Evolutionary conservation across 2,113 vertebrate genomes (phyloP).

Genomic region (Haplotaxodon microlepis): DNA sequence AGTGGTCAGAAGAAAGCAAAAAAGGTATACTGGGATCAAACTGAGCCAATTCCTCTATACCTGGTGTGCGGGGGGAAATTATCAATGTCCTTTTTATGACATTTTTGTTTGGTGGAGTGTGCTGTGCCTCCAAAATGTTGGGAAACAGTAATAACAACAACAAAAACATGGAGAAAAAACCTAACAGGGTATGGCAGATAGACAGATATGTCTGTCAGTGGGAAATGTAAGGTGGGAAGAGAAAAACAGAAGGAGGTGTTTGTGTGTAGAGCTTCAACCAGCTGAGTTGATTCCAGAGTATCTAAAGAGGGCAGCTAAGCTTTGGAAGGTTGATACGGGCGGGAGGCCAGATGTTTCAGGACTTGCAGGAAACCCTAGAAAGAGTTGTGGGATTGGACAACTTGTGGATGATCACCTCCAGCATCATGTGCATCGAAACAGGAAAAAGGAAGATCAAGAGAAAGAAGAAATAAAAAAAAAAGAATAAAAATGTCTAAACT

Average conservation of each 20-base stretch:
- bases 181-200: neutral
- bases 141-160: neutral
- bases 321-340: neutral
- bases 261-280: neutral
- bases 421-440: neutral
- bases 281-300: neutral
- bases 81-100: neutral
- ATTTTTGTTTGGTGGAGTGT: neutral
- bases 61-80: rapidly evolving
- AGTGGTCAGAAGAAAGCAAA: neutral
- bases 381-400: neutral
- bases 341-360: neutral
- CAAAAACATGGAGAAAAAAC: neutral
- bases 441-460: neutral
- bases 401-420: neutral
- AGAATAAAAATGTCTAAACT: neutral
- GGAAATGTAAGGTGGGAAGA: neutral
- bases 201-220: neutral
- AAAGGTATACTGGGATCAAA: neutral
- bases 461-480: neutral
- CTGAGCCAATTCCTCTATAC: neutral
- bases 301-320: neutral
- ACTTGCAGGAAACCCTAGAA: neutral
- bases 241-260: neutral
- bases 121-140: neutral